Percentiles rank a stretch among this genome's conserved stretches.
phyloP scores from a whole-genome alignment of 2,888 invertebrate genomes.

The Perdita meconis region DNA sequence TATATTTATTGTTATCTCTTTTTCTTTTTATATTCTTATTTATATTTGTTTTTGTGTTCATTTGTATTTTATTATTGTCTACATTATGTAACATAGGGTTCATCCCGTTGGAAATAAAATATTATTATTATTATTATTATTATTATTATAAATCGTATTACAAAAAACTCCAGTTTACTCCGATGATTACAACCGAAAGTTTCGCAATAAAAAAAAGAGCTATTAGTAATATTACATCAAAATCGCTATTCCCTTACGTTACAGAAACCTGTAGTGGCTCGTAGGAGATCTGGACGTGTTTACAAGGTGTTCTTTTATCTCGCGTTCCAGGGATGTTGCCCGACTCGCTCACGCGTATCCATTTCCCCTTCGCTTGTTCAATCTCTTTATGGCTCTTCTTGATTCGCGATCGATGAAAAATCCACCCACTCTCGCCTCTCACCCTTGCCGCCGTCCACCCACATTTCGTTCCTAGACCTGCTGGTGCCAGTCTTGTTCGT shows the following conservation, averaged over 20 bases:
- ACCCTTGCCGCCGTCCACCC: slow-evolving; percentile 76
- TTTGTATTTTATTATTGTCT: too few species aligned
- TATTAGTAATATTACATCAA: not conserved
- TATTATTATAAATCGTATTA: too few species aligned
- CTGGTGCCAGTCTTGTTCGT: slow-evolving; percentile 26
- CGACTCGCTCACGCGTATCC: slow-evolving; percentile 43
- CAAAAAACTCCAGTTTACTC: too few species aligned
- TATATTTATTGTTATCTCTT: too few species aligned
- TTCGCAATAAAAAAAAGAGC: not conserved
- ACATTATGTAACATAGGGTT: too few species aligned
- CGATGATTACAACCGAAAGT: not conserved
- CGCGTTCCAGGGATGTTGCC: slow-evolving; percentile 37
- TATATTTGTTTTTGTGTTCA: too few species aligned
- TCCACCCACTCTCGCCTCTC: slow-evolving; percentile 68
- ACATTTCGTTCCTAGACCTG: slow-evolving; percentile 67
- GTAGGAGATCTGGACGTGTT: slow-evolving; percentile 4
- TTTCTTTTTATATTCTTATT: too few species aligned
- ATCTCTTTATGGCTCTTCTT: slow-evolving; percentile 59
- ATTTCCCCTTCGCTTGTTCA: slow-evolving; percentile 37
- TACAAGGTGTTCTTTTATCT: slow-evolving; percentile 28
- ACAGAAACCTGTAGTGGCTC: not conserved
- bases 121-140: too few species aligned
- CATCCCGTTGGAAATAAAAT: too few species aligned
- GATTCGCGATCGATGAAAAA: slow-evolving; percentile 69
- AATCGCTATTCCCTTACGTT: not conserved